Conservation (phyloP, 92 coral and sea anemone species). For the Phenganax stokvisi region DNA sequence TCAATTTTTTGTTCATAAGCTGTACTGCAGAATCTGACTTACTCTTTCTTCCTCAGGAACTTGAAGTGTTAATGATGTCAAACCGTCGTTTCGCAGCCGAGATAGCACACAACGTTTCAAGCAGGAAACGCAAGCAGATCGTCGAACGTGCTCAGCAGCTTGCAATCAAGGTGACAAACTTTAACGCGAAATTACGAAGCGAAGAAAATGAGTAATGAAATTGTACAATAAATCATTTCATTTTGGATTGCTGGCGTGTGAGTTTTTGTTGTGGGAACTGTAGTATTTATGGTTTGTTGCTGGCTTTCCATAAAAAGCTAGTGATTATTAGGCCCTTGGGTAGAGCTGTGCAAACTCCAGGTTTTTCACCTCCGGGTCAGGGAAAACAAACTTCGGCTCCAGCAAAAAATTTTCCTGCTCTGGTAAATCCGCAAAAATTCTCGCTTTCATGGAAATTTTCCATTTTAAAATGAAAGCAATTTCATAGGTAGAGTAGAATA, state of each 20-base stretch:
- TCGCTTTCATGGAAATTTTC: too few relatives aligned
- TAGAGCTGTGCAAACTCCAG: too few relatives aligned
- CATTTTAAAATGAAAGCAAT: too few relatives aligned
- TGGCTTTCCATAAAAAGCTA: too few relatives aligned
- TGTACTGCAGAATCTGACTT: not conserved
- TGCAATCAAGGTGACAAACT: slow-evolving; percentile 82
- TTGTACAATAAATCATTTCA: slow-evolving; percentile 11
- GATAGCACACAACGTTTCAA: slow-evolving; percentile 93
- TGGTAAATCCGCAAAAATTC: too few relatives aligned
- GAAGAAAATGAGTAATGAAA: slow-evolving; percentile 82
- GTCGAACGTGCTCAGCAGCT: slow-evolving; percentile 96
- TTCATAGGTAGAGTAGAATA: too few relatives aligned
- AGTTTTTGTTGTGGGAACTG: slow-evolving; percentile 4
- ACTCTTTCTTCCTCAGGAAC: slow-evolving; percentile 58
- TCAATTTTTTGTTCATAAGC: too few relatives aligned
- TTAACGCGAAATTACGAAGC: slow-evolving; percentile 88
- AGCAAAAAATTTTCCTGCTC: too few relatives aligned
- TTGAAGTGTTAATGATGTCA: slow-evolving; percentile 86
- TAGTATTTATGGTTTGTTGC: too few relatives aligned
- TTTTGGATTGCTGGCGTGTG: not conserved
- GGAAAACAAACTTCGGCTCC: too few relatives aligned
- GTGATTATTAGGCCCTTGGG: too few relatives aligned
- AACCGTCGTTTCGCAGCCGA: slow-evolving; percentile 95
- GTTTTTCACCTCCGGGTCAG: too few relatives aligned
- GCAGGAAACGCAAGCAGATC: slow-evolving; percentile 83